Evolutionary conservation across 2,113 vertebrate species (phyloP).

Genomic region (Oxyruncus cristatus): DNA sequence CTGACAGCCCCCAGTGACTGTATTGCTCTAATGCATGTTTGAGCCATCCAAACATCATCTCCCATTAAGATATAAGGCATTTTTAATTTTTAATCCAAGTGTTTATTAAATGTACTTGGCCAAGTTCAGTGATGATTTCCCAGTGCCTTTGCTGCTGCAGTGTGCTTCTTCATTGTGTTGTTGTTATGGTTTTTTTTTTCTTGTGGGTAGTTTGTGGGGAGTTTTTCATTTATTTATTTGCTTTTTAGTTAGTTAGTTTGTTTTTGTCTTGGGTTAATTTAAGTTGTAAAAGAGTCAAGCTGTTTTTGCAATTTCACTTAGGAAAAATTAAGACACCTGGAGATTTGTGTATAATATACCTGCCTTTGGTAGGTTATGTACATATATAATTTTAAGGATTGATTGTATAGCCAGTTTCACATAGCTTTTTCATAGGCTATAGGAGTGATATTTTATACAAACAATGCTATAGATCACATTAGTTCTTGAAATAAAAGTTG

Average conservation of each 20-base stretch:
- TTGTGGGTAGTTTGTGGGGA: neutral
- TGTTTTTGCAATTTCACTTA: neutral
- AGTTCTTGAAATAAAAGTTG: neutral
- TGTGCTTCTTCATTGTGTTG: neutral
- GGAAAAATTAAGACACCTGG: neutral
- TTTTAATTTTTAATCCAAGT: slow-evolving; percentile 16
- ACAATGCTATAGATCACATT: neutral
- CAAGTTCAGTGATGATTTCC: neutral
- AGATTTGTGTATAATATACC: neutral
- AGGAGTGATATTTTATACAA: neutral
- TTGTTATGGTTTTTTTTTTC: neutral
- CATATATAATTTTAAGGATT: neutral
- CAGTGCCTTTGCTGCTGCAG: neutral
- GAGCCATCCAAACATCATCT: neutral
- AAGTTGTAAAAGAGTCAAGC: neutral
- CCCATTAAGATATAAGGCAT: neutral
- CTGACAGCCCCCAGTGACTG: neutral
- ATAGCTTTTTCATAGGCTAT: neutral
- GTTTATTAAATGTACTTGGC: neutral
- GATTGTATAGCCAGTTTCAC: neutral
- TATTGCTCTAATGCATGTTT: neutral
- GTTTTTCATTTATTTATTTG: neutral
- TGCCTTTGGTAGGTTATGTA: neutral
- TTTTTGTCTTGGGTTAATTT: neutral
- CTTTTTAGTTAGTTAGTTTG: neutral